phyloP scores from a whole-genome alignment of 2,888 invertebrate genomes.

The Amblyjoppa fuscipennis region DNA sequence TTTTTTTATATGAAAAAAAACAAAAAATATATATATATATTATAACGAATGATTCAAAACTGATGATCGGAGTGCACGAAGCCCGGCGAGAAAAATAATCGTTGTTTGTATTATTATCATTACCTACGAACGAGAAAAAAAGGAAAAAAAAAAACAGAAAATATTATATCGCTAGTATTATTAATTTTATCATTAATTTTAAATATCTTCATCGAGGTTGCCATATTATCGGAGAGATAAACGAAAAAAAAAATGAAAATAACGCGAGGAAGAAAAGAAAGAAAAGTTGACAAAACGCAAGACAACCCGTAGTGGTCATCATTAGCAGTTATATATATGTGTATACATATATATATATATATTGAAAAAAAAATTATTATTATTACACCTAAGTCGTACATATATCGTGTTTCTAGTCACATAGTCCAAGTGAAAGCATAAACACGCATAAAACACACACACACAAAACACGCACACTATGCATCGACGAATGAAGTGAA shows the following conservation, averaged over 20 bases:
- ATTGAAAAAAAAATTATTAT: slow-evolving; percentile 68
- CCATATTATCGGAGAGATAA: slow-evolving; percentile 74
- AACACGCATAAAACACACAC: slow-evolving; percentile 61
- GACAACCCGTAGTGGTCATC: slow-evolving; percentile 67
- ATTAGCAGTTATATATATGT: slow-evolving; percentile 66
- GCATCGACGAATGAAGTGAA: slow-evolving; percentile 30
- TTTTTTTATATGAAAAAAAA: slow-evolving; percentile 26
- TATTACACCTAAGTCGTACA: slow-evolving; percentile 80
- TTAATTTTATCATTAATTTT: slow-evolving; percentile 72
- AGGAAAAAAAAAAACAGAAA: slow-evolving; percentile 1
- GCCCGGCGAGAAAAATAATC: slow-evolving; percentile 14
- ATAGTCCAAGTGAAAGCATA: slow-evolving; percentile 73
- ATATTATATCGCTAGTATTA: slow-evolving; percentile 73
- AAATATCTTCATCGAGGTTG: slow-evolving; percentile 75
- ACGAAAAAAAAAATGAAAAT: background rate
- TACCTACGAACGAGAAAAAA: slow-evolving; percentile 2
- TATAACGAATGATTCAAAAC: slow-evolving; percentile 19
- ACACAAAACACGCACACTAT: slow-evolving; percentile 28
- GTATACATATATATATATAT: slow-evolving; percentile 61
- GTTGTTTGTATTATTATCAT: slow-evolving; percentile 38
- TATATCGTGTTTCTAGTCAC: slow-evolving; percentile 84
- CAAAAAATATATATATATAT: slow-evolving; percentile 10
- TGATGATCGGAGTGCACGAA: slow-evolving; percentile 34
- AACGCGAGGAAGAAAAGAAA: slow-evolving; percentile 29
- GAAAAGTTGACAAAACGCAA: slow-evolving; percentile 73